Conservation (phyloP, 1,140 invertebrate genomes). For the Elymnias hypermnestra region DNA sequence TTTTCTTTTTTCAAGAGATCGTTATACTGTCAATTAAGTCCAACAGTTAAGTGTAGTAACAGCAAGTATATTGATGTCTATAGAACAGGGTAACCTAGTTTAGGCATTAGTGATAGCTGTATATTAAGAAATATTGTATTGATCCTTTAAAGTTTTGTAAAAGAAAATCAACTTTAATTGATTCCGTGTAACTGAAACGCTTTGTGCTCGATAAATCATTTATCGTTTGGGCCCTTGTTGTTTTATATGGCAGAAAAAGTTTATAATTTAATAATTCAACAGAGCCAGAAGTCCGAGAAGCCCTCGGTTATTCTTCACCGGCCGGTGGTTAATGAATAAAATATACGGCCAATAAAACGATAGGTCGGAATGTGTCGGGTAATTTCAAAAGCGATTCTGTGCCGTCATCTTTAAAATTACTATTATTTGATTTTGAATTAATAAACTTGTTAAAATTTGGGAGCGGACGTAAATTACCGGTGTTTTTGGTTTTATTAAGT, state of each 20-base stretch:
- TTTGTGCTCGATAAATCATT: too few species aligned
- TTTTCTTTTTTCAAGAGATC: too few species aligned
- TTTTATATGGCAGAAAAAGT: constrained; percentile 21
- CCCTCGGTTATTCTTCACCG: constrained; percentile 20
- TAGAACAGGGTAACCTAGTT: too few species aligned
- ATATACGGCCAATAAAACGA: constrained; percentile 58
- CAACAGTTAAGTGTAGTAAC: too few species aligned
- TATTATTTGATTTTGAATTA: constrained; percentile 72
- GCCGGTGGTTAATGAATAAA: constrained; percentile 30
- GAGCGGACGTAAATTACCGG: constrained; percentile 61
- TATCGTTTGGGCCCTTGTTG: too few species aligned
- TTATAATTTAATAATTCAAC: constrained; percentile 29
- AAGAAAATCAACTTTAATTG: too few species aligned
- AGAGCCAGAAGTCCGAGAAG: constrained; percentile 19
- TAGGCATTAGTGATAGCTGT: too few species aligned
- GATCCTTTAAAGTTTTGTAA: too few species aligned
- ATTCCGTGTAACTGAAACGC: too few species aligned
- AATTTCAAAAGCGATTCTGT: constrained; percentile 61
- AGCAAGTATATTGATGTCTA: too few species aligned
- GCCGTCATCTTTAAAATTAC: constrained; percentile 67
- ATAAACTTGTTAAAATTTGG: constrained; percentile 73
- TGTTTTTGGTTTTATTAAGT: constrained; percentile 68
- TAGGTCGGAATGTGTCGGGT: constrained; percentile 56
- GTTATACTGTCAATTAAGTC: too few species aligned
- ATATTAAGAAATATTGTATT: too few species aligned